phyloP scores from a whole-genome alignment of 1,140 invertebrate genomes.

The Lethrus apterus region DNA sequence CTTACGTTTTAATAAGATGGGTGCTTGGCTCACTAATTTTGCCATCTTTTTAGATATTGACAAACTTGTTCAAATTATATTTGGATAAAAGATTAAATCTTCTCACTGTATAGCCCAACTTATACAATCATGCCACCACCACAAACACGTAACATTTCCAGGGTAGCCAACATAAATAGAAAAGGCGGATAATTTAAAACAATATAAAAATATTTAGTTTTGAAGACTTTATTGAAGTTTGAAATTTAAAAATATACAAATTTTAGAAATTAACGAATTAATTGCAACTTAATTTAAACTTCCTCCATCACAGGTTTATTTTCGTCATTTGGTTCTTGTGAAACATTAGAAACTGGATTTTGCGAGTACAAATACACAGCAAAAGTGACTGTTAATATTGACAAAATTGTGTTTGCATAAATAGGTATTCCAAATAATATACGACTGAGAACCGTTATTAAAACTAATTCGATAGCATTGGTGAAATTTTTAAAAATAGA shows the following conservation, averaged over 20 bases:
- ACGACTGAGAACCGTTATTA: slow-evolving; percentile 85
- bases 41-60: slow-evolving; percentile 14
- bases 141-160: no score
- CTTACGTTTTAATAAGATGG: slow-evolving; percentile 19
- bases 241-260: no score
- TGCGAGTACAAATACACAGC: slow-evolving; percentile 83
- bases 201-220: no score
- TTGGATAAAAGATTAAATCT: no score
- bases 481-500: slow-evolving; percentile 96
- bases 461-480: slow-evolving; percentile 84
- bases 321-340: slow-evolving; percentile 3
- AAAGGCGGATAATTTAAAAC: no score
- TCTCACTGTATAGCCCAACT: no score
- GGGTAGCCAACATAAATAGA: no score
- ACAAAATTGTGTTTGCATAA: slow-evolving; percentile 70
- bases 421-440: slow-evolving; percentile 84
- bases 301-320: slow-evolving; percentile 13
- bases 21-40: slow-evolving; percentile 16
- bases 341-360: slow-evolving; percentile 63
- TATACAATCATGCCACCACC: no score
- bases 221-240: no score
- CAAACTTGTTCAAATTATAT: no score
- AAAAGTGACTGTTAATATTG: slow-evolving; percentile 76
- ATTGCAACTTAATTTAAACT: no score
- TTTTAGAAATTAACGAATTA: no score